phyloP scores from a whole-genome alignment of 2,797 vertebrate genomes.

The Macropus fuliginosus region DNA sequence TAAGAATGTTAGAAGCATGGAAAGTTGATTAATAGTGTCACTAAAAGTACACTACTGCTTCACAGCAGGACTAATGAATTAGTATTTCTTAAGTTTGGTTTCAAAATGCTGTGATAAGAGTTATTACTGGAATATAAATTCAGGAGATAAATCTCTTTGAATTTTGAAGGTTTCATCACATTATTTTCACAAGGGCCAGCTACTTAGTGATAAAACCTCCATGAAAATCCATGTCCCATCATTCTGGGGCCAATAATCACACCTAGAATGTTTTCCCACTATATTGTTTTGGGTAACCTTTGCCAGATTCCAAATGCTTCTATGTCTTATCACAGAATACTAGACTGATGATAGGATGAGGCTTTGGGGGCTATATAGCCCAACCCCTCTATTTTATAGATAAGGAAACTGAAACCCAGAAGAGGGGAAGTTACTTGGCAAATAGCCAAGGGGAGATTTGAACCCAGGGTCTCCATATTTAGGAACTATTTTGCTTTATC shows the following conservation, averaged over 20 bases:
- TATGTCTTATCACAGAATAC: not conserved
- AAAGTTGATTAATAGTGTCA: not conserved
- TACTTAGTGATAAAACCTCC: not conserved
- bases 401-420: not conserved
- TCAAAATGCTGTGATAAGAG: not conserved
- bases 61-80: no score
- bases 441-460: not conserved
- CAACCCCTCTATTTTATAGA: not conserved
- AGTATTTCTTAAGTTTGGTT: not conserved
- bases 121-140: not conserved
- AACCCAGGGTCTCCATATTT: not conserved
- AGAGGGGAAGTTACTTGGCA: not conserved
- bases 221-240: not conserved
- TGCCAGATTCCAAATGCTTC: not conserved
- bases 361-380: not conserved
- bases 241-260: not conserved
- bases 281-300: not conserved
- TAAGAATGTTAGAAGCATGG: not conserved
- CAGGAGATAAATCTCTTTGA: not conserved
- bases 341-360: not conserved
- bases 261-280: not conserved
- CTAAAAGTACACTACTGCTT: not conserved
- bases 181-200: not conserved
- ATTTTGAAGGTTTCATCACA: not conserved
- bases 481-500: not conserved